A percentile compares a stretch with the other conserved stretches of the same genome.
These are phyloP conservation scores for Sthenelais limicola DNA, from an alignment of 2,888 invertebrate genomes.

Conservation along the genomic window DNA sequence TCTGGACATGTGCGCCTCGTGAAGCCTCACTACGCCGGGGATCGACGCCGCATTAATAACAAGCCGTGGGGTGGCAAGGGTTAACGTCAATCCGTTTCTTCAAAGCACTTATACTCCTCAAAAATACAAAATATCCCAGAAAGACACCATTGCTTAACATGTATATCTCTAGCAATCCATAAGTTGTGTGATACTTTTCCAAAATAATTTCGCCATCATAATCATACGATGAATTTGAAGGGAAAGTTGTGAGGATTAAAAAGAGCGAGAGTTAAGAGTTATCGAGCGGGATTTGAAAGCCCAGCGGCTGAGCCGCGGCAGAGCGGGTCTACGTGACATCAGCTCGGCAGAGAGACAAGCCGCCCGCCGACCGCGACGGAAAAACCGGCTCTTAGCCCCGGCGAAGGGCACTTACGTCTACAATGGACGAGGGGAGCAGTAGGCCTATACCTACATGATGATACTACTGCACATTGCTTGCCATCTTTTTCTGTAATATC, in stretches of 20 bases:
- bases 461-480: neutral
- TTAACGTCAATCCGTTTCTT: too few species aligned
- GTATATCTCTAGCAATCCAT: too few species aligned
- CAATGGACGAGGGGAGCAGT: neutral
- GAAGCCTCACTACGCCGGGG: neutral
- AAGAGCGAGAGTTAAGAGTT: too few species aligned
- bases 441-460: neutral
- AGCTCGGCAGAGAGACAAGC: conserved; percentile 8
- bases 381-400: neutral
- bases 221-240: too few species aligned
- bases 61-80: too few species aligned
- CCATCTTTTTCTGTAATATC: too few species aligned
- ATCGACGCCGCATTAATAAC: conserved; percentile 31
- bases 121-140: too few species aligned
- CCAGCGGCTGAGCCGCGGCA: neutral
- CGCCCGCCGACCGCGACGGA: neutral
- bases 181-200: too few species aligned
- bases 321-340: conserved; percentile 25
- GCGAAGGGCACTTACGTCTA: neutral
- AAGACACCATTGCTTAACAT: too few species aligned
- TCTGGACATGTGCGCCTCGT: neutral
- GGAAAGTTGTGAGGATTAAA: too few species aligned
- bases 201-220: too few species aligned
- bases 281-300: conserved; percentile 34
- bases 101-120: too few species aligned